These are phyloP conservation scores for Paramormyrops kingsleyae DNA, from an alignment of 2,113 vertebrate species.

Conservation along the genomic window DNA sequence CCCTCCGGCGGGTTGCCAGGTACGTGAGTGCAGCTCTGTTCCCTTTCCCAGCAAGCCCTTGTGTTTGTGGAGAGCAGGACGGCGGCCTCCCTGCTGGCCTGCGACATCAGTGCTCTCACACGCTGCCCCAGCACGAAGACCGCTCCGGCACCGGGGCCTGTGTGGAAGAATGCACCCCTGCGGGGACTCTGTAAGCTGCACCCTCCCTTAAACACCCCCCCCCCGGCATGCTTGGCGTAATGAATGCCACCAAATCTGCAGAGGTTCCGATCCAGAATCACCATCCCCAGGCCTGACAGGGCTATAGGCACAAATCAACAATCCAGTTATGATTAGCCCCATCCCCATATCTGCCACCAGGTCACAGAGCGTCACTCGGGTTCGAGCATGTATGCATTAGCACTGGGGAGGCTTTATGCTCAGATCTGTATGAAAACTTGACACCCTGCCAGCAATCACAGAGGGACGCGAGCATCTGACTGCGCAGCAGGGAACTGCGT, in stretches of 20 bases:
- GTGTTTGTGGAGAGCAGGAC: background rate
- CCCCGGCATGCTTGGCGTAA: background rate
- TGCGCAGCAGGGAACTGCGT: background rate
- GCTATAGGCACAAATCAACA: background rate
- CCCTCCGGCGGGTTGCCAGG: background rate
- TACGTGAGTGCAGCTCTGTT: background rate
- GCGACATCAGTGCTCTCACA: background rate
- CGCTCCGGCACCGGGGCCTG: background rate
- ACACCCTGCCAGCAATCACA: background rate
- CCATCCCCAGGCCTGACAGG: background rate
- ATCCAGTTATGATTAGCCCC: background rate
- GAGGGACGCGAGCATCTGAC: background rate
- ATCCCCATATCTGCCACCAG: background rate
- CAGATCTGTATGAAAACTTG: background rate
- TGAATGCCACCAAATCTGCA: background rate
- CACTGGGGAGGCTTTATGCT: background rate
- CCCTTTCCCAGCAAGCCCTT: background rate
- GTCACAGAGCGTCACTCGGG: background rate
- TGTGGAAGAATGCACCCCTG: background rate
- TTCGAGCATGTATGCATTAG: background rate
- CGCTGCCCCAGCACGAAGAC: background rate
- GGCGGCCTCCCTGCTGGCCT: background rate
- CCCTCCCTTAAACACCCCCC: background rate
- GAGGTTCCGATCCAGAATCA: background rate
- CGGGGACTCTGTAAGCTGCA: background rate